A percentile compares a stretch with the other conserved stretches of the same genome.
These are phyloP conservation scores for Drosophila cognata DNA, from an alignment of 2,888 invertebrate species.

Conservation along the genomic window DNA sequence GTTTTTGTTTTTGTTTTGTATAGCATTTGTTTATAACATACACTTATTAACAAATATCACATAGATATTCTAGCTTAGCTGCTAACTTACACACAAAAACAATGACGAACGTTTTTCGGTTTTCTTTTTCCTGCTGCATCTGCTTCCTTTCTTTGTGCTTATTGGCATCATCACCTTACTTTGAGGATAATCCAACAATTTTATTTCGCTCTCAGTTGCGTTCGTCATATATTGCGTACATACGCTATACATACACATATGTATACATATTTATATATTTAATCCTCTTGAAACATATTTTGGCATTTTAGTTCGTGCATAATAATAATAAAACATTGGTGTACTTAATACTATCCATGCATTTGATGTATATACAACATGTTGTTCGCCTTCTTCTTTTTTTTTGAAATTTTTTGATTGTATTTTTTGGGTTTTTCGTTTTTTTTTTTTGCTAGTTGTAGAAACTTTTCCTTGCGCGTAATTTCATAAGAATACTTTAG, in stretches of 20 bases:
- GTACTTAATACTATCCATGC: conserved; percentile 60
- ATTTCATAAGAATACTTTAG: conserved; percentile 78
- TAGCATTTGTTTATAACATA: conserved; percentile 65
- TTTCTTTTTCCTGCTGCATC: not conserved
- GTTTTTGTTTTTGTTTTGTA: conserved; percentile 32
- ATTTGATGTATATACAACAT: conserved; percentile 43
- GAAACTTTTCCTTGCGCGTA: conserved; percentile 64
- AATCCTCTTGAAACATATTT: conserved; percentile 43
- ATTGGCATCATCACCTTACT: not conserved
- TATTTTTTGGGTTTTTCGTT: conserved; percentile 4
- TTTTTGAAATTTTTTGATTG: conserved; percentile 1
- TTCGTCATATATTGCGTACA: conserved; percentile 16
- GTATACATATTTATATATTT: not conserved
- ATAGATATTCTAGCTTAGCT: conserved; percentile 76
- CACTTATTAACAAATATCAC: conserved; percentile 85
- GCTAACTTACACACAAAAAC: conserved; percentile 45
- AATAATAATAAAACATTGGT: conserved; percentile 64
- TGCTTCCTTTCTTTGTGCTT: not conserved
- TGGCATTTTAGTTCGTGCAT: conserved; percentile 78
- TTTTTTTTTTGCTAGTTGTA: conserved; percentile 44
- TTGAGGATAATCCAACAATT: conserved; percentile 14
- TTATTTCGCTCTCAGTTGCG: conserved; percentile 8
- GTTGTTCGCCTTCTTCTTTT: conserved; percentile 11
- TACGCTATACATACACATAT: not conserved
- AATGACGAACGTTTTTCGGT: conserved; percentile 40